Evolutionary conservation across 2,797 vertebrate genomes (phyloP), one percentile per base, ranked within the genome.

Genomic region (Hippopotamyrus pictus): DNA sequence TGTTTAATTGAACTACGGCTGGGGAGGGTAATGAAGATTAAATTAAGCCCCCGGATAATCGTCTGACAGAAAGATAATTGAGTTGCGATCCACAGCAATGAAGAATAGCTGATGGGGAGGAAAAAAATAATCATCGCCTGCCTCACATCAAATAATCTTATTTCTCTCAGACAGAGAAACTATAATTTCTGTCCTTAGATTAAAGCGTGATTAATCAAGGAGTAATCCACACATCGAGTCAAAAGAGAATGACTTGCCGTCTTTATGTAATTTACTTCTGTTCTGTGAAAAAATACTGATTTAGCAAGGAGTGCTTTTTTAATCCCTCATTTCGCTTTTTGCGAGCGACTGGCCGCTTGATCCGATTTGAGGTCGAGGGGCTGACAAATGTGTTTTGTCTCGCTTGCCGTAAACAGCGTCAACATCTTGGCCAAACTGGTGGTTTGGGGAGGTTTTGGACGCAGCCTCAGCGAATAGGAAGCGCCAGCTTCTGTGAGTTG

Each of bases 1-100:
- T 95, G 95, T 95, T 96, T 97, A 98, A 97, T 97, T 98, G 97
- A 98, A 98, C 97, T 97, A 97, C 97, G 97, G 97, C 94, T 92
- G 94, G 94, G 94, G 86, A 88, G 95, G 93, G 93, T 97, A 97
- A 98, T 97, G 96, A 96, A 96, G 96, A 97, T 97, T 97, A 97
- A 98, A 98, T 97, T 97, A 98, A 97, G 95, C 95, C 95, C 92
- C 92, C 93, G 94, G 96, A 97, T 98, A 97, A 97, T 97, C 96
- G 95, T 96, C 97, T 97, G 96, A 97, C 97, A 96, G 94, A 91
- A 94, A 96, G 96, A 97, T 98, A 98, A 98, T 98, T 98, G 96
- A 98, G 96, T 96, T 95, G 95, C 96, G 96, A 96, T 97, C 96
- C 96, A 94, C 92, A 91, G 93, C 93, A 90, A 93, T 95, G 94